Base-by-base conservation (phyloP, 2,888 invertebrate species). In the Dicyrtomina minuta region DNA sequence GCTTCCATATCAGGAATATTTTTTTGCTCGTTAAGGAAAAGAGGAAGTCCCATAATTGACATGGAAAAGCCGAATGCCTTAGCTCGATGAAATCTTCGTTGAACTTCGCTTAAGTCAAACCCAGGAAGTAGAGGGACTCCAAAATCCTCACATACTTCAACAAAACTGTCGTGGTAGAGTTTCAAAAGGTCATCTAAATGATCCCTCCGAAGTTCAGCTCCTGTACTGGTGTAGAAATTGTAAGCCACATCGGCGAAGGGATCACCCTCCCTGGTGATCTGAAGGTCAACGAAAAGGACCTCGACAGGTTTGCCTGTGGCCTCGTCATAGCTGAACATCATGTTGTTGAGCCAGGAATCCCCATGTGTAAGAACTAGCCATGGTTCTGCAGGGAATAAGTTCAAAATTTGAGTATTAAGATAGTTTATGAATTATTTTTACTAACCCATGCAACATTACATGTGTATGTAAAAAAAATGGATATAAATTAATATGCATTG, bases 261-360 rank as follows among this genome's bases (percentile, higher is more conserved):
- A 33, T 73, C 72, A 15, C 68, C 49, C 22, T 71, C 73, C 15
- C 53, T 58, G 17, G 27, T 46, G 0, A 74, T 41, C 51, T 75
- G 76, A 22, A 75, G 71, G 64, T 76, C 76, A 12, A 76, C 59
- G 8, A 76, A 65, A 10, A 68, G 66, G 26, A 70, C 66, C 53
- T 67, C 62, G 1, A 56, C 56, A 5, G 68, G 66, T 46, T 58
- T 58, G n/a, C 68, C 68, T 5, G 61, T 61, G 6, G 68, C 62
- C n/a, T 70, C 53, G 26, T 74, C 66, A 13, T 66, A 70, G 41
- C 70, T 68, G 65, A 75, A 76, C n/a, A 76, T 64, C 70, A 75
- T 68, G 46, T 76, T 75, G 60, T 76, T 76, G 5, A 66, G 49
- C 75, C 76, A 76, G 41, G 69, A 72, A 59, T 76, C 76, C 3